A percentile compares a stretch with the other conserved stretches of the same genome.
Conservation (phyloP, 2,888 invertebrate genomes). For the Drosophila sordidula region DNA sequence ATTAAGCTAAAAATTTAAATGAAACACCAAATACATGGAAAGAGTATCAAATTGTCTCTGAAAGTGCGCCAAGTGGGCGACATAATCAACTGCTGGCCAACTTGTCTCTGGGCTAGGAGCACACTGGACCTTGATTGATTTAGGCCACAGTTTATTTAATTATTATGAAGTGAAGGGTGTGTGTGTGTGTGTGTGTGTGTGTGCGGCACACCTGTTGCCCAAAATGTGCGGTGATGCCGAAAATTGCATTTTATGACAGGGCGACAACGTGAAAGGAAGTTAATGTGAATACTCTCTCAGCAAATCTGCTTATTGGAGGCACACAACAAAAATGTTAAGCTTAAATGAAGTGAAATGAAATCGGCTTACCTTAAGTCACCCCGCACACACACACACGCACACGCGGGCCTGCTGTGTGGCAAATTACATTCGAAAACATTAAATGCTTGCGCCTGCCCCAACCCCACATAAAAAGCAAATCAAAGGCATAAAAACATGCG, state of each 20-base stretch:
- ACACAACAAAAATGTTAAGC: constrained; percentile 31
- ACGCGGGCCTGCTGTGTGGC: constrained; percentile 7
- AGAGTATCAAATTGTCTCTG: background rate
- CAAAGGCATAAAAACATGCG: constrained; percentile 41
- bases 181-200: background rate
- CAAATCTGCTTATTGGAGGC: constrained; percentile 41
- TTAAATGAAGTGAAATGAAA: constrained; percentile 67
- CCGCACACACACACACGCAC: constrained; percentile 16
- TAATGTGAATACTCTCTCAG: constrained; percentile 33
- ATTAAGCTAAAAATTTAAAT: background rate
- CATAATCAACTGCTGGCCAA: background rate
- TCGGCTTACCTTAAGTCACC: constrained; percentile 63
- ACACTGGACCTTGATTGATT: constrained; percentile 27
- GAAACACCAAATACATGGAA: background rate
- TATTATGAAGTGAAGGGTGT: constrained; percentile 4
- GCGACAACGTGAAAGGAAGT: constrained; percentile 12
- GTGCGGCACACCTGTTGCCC: constrained; percentile 46
- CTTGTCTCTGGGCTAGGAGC: constrained; percentile 1
- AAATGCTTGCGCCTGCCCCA: constrained; percentile 32
- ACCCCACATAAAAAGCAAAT: constrained; percentile 31
- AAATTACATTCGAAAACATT: constrained; percentile 59
- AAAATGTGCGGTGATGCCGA: constrained; percentile 38
- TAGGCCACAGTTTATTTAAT: constrained; percentile 15
- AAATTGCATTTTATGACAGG: constrained; percentile 43
- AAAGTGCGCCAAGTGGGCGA: too few species aligned